A percentile compares a stretch with the other conserved stretches of the same genome.
phyloP scores from a whole-genome alignment of 2,113 vertebrate species.

The Argyrosomus japonicus region DNA sequence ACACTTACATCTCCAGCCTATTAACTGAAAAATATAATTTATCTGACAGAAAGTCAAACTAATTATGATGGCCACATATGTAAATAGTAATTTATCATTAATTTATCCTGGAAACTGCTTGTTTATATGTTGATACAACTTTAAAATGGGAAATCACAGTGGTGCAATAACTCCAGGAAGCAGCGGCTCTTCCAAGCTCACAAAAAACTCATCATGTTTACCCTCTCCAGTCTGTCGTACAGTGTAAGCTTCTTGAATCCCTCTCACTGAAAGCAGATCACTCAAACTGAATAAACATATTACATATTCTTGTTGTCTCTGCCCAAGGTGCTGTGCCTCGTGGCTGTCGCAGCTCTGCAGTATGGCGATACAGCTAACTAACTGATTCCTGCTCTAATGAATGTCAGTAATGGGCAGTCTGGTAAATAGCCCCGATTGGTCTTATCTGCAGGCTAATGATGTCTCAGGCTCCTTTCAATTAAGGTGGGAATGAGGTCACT shows the following conservation, averaged over 20 bases:
- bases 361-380: constrained; percentile 8
- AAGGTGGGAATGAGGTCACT: constrained; percentile 65
- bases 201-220: not conserved
- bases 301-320: not conserved
- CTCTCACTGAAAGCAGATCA: not conserved
- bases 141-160: not conserved
- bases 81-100: not conserved
- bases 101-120: not conserved
- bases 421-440: constrained; percentile 64
- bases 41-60: not conserved
- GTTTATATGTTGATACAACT: not conserved
- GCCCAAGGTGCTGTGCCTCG: not conserved
- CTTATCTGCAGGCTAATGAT: constrained; percentile 74
- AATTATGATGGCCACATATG: not conserved
- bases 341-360: constrained; percentile 2
- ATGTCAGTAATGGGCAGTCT: constrained; percentile 54
- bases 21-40: not conserved
- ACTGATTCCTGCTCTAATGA: constrained; percentile 60
- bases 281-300: not conserved
- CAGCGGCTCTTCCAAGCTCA: not conserved
- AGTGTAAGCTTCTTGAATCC: not conserved
- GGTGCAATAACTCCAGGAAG: not conserved
- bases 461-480: constrained; percentile 74
- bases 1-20: not conserved
- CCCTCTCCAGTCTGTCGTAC: not conserved